Conservation (phyloP, 2,888 invertebrate genomes). For the Agelastica alni region DNA sequence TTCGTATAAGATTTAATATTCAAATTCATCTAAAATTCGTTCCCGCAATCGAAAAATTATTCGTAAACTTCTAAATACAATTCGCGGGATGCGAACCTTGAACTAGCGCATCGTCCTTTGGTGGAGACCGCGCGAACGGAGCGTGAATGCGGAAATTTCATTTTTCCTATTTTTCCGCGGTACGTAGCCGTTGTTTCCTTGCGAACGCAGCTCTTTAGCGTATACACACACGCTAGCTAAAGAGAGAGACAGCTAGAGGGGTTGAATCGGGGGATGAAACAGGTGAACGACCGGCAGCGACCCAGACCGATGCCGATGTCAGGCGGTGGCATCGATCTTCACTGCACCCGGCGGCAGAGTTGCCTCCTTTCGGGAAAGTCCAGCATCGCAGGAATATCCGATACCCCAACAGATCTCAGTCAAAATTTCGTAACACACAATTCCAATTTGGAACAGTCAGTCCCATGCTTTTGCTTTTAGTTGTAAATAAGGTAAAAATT, state of each 20-base stretch:
- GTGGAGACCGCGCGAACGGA: slow-evolving; percentile 11
- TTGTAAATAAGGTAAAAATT: too few species aligned
- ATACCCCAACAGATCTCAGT: too few species aligned
- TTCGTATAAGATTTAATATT: not conserved
- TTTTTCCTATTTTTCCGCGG: not conserved
- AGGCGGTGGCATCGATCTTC: slow-evolving; percentile 53
- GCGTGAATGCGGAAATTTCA: slow-evolving; percentile 27
- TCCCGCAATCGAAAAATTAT: not conserved
- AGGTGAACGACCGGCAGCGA: slow-evolving; percentile 56
- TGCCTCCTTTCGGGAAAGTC: slow-evolving; percentile 7
- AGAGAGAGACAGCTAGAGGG: slow-evolving; percentile 23
- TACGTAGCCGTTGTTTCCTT: slow-evolving; percentile 30
- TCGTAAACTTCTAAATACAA: slow-evolving; percentile 6
- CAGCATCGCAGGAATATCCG: not conserved
- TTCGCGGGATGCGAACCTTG: slow-evolving; percentile 22
- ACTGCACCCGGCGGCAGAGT: slow-evolving; percentile 49
- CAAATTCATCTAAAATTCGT: not conserved
- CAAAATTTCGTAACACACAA: too few species aligned
- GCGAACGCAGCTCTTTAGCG: slow-evolving; percentile 35
- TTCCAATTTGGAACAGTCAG: too few species aligned
- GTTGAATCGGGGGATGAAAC: slow-evolving; percentile 45
- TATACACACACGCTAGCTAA: slow-evolving; percentile 27
- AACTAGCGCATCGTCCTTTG: slow-evolving; percentile 18
- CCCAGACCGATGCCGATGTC: slow-evolving; percentile 57
- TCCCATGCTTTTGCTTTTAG: too few species aligned